Conservation (phyloP, 2,113 vertebrate genomes). For the Anolis carolinensis region DNA sequence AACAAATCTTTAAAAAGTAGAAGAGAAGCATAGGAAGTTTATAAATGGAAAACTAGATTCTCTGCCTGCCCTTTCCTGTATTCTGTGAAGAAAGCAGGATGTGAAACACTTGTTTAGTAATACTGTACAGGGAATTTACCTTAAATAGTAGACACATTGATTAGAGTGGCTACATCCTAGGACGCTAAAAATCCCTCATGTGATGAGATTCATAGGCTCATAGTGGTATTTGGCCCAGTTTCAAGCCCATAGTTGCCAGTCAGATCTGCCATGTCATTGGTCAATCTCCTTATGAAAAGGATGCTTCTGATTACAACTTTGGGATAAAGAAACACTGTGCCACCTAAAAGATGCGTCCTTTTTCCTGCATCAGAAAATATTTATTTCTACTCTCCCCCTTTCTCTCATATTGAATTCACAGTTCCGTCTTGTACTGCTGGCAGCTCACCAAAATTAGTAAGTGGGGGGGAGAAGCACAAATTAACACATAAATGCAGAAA, state of each 20-base stretch:
- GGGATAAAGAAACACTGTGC: not conserved
- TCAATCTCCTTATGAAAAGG: not conserved
- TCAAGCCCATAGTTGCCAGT: not conserved
- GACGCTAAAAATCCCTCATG: too few relatives aligned
- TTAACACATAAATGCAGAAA: slow-evolving; percentile 64
- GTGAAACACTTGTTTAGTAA: not conserved
- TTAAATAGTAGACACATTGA: too few relatives aligned
- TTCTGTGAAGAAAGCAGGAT: not conserved
- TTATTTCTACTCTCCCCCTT: slow-evolving; percentile 34
- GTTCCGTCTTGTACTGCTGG: slow-evolving; percentile 27
- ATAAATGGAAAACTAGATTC: not conserved
- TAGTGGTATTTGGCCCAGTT: not conserved
- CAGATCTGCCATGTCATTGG: not conserved
- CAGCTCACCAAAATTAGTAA: slow-evolving; percentile 31
- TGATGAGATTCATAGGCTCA: not conserved
- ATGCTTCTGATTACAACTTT: not conserved
- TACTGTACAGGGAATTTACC: not conserved
- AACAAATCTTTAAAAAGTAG: not conserved
- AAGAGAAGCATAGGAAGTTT: not conserved
- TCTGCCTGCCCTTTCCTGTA: not conserved
- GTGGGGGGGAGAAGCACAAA: slow-evolving; percentile 49
- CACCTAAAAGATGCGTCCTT: slow-evolving; percentile 27
- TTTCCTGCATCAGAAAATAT: not conserved
- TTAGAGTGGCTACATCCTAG: too few relatives aligned
- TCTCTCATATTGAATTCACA: not conserved